phyloP scores from a whole-genome alignment of 2,797 vertebrate genomes.

The Ambastaia sidthimunki region DNA sequence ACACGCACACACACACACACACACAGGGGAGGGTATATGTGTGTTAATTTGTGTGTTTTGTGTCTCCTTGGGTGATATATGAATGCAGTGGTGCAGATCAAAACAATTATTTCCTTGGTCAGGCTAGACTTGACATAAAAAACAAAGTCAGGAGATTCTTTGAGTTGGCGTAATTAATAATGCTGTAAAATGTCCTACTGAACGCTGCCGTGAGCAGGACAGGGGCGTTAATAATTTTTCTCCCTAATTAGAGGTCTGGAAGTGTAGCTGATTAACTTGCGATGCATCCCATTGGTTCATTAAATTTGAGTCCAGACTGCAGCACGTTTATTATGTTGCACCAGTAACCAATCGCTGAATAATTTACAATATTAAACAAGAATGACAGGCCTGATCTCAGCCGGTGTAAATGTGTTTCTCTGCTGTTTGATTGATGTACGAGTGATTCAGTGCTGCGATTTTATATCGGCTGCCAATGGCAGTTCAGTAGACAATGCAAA shows the following conservation, averaged over 20 bases:
- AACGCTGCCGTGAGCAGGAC: conserved; percentile 66
- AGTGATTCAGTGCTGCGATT: conserved; percentile 31
- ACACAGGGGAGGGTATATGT: conserved; percentile 36
- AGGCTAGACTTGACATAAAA: conserved; percentile 73
- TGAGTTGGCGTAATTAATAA: conserved; percentile 73
- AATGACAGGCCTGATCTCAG: conserved; percentile 58
- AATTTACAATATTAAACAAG: conserved; percentile 45
- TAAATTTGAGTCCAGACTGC: conserved; percentile 70
- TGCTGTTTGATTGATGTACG: conserved; percentile 24
- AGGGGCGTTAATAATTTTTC: conserved; percentile 76
- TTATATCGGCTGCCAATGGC: conserved; percentile 24
- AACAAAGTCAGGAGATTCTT: conserved; percentile 64
- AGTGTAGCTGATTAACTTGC: conserved; percentile 79
- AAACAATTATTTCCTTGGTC: conserved; percentile 77
- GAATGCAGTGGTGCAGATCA: conserved; percentile 67
- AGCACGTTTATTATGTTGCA: conserved; percentile 64
- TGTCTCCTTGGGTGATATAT: conserved; percentile 57
- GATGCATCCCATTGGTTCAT: conserved; percentile 74
- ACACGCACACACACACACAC: not conserved
- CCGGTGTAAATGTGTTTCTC: conserved; percentile 41
- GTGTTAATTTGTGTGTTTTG: conserved; percentile 63
- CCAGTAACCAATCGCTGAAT: conserved; percentile 62
- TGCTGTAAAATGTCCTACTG: conserved; percentile 66
- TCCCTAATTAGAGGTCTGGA: conserved; percentile 79
- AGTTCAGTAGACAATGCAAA: conserved; percentile 33